A percentile compares a stretch with the other conserved stretches of the same genome.
Evolutionary conservation across 2,888 invertebrate species (phyloP).

Genomic region (Lochmaea crataegi): DNA sequence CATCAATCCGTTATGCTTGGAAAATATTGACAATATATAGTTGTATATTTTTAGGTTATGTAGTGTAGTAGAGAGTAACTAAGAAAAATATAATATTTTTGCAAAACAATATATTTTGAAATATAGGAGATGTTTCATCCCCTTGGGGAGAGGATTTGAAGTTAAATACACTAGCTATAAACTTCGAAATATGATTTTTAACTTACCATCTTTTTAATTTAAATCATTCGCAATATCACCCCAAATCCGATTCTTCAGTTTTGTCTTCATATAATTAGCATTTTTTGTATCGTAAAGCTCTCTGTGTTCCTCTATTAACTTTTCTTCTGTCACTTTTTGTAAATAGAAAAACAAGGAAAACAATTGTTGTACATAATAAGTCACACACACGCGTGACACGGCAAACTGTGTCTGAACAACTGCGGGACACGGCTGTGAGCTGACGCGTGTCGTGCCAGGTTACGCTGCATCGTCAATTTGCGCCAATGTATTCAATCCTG

Average conservation of each 20-base stretch:
- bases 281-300: conserved; percentile 21
- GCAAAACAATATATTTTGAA: too few species aligned
- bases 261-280: too few species aligned
- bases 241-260: too few species aligned
- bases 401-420: conserved; percentile 13
- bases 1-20: too few species aligned
- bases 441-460: conserved; percentile 5
- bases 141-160: too few species aligned
- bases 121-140: too few species aligned
- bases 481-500: conserved; percentile 9
- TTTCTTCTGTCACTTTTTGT: conserved; percentile 11
- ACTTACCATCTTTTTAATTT: conserved; percentile 13
- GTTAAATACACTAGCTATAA: too few species aligned
- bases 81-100: too few species aligned
- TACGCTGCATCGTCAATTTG: conserved; percentile 6
- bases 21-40: conserved; percentile 7
- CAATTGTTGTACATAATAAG: too few species aligned
- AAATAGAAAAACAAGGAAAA: conserved; percentile 4
- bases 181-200: too few species aligned
- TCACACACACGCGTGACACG: conserved; percentile 1
- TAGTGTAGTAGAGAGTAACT: too few species aligned
- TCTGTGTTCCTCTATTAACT: conserved; percentile 8
- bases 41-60: too few species aligned
- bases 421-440: background rate
- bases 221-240: conserved; percentile 16